Evolutionary conservation across 2,797 vertebrate genomes (phyloP).

Genomic region (Fratercula arctica): DNA sequence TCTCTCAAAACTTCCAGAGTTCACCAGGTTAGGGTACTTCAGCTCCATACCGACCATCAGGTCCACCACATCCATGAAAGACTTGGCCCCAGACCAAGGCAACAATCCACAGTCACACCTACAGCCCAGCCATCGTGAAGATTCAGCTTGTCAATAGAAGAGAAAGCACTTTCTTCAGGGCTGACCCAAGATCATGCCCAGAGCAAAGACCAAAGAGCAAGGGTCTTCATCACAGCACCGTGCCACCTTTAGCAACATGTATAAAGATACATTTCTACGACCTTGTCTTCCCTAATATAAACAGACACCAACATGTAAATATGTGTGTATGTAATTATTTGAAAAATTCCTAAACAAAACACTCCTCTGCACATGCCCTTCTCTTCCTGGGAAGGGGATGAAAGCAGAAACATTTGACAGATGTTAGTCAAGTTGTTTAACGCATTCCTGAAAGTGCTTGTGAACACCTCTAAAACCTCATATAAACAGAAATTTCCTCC

Average conservation of each 20-base stretch:
- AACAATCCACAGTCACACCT: background rate
- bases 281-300: background rate
- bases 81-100: background rate
- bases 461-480: background rate
- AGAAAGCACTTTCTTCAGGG: background rate
- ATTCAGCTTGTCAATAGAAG: background rate
- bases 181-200: background rate
- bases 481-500: background rate
- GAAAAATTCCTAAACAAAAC: conserved; percentile 34
- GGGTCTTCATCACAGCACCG: background rate
- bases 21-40: background rate
- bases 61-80: background rate
- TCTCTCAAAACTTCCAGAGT: background rate
- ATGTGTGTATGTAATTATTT: background rate
- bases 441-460: background rate
- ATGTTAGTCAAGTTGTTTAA: background rate
- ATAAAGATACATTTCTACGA: background rate
- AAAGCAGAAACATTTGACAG: conserved; percentile 16
- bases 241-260: background rate
- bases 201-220: background rate
- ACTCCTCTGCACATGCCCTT: background rate
- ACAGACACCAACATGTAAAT: background rate
- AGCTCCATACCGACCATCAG: background rate
- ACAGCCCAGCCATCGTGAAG: background rate
- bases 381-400: conserved; percentile 13